A percentile compares a stretch with the other conserved stretches of the same genome.
Conservation (phyloP, 2,888 invertebrate species). For the Calameuta filiformis region DNA sequence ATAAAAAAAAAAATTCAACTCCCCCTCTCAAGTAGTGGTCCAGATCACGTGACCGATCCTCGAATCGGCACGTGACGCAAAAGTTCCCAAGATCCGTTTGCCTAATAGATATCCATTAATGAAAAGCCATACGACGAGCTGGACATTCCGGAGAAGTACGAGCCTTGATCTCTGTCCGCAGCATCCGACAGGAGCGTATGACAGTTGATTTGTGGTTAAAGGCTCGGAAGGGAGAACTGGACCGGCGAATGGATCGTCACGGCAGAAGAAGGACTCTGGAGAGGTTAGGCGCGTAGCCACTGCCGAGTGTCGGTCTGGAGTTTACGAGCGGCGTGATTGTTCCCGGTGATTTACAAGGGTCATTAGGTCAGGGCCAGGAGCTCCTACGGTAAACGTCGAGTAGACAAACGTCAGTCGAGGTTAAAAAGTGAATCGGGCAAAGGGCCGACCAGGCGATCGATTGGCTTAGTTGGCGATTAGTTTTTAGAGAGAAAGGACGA, state of each 20-base stretch:
- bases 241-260: constrained; percentile 4
- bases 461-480: neutral
- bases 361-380: constrained; percentile 41
- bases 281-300: constrained; percentile 16
- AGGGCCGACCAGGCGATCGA: neutral
- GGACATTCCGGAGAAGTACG: neutral
- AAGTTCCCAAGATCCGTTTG: neutral
- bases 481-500: neutral
- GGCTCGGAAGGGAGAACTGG: neutral
- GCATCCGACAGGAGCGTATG: neutral
- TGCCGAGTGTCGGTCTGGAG: constrained; percentile 38
- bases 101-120: neutral
- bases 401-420: neutral
- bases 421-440: neutral
- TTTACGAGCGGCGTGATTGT: constrained; percentile 37
- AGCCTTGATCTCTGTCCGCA: neutral
- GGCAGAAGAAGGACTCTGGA: constrained; percentile 8
- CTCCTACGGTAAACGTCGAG: constrained; percentile 22
- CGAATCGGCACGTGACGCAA: neutral
- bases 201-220: constrained; percentile 16
- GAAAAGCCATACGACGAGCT: neutral
- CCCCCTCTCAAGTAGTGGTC: neutral
- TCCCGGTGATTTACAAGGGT: constrained; percentile 42
- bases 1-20: neutral
- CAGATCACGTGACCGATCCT: neutral